A percentile compares a stretch with the other conserved stretches of the same genome.
These are phyloP conservation scores for Helleia helle DNA, from an alignment of 2,888 invertebrate species.

Conservation along the genomic window DNA sequence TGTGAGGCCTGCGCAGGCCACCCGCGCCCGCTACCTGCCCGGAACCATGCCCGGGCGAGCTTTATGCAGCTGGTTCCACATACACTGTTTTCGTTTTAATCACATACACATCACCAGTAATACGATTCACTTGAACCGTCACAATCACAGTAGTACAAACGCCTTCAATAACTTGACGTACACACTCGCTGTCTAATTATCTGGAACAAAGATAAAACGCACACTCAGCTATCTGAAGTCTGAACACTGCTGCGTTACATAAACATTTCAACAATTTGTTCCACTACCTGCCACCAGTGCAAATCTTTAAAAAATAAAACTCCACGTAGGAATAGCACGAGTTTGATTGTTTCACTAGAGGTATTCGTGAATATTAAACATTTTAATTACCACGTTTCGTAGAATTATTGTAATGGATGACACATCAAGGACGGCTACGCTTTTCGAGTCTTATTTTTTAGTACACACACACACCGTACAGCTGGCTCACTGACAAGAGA, in stretches of 20 bases:
- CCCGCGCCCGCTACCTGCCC: slow-evolving; percentile 74
- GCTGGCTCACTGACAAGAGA: slow-evolving; percentile 61
- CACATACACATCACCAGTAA: slow-evolving; percentile 31
- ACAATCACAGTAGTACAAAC: slow-evolving; percentile 32
- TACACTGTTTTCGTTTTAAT: slow-evolving; percentile 40
- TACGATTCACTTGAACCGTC: slow-evolving; percentile 25
- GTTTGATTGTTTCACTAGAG: slow-evolving; percentile 1
- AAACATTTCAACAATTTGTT: slow-evolving; percentile 59
- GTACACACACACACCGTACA: slow-evolving; percentile 46
- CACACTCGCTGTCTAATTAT: slow-evolving; percentile 43
- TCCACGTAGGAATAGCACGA: background rate
- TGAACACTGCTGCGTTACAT: slow-evolving; percentile 65
- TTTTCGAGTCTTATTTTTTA: slow-evolving; percentile 58
- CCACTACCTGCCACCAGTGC: slow-evolving; percentile 44
- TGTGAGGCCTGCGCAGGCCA: slow-evolving; percentile 72
- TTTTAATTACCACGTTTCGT: slow-evolving; percentile 42
- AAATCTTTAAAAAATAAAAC: slow-evolving; percentile 18
- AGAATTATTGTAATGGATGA: slow-evolving; percentile 60
- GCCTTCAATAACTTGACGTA: slow-evolving; percentile 30
- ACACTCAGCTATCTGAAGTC: slow-evolving; percentile 49
- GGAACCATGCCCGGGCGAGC: slow-evolving; percentile 71
- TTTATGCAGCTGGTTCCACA: slow-evolving; percentile 53
- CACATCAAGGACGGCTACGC: slow-evolving; percentile 63
- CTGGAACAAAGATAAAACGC: slow-evolving; percentile 64
- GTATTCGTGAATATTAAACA: slow-evolving; percentile 6